Base-by-base conservation (phyloP, 2,888 invertebrate species). In the Odontothrips loti region DNA sequence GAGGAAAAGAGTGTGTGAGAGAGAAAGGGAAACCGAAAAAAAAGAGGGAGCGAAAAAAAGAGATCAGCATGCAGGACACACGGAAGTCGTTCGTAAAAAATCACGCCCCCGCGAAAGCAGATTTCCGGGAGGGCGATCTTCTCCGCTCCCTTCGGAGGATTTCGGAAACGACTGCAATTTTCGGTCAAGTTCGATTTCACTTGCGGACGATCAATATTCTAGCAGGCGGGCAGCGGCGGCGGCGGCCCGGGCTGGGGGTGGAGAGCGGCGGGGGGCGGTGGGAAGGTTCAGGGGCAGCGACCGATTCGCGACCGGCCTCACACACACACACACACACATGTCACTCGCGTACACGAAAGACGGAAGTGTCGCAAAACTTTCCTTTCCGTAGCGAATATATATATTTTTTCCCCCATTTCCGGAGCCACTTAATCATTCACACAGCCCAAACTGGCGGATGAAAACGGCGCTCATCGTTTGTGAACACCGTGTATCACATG, bases 41-140 rank as follows among this genome's bases (percentile, higher is more conserved):
- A 58, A 68, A 68, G 63, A 68, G 23, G 68, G 68, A 11, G 23
- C 9, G n/a, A 68, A 68, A 68, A 68, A 68, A 68, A 6, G 68
- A 68, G 68, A 68, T 68, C 68, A 68, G 68, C 68, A 68, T 68
- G 68, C 68, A 68, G 68, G 68, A 68, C 68, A 68, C 68, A 68
- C 68, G 68, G 68, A 68, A 68, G 68, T 68, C 68, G 68, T 68
- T 68, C 23, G 68, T 68, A 68, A 68, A 68, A 68, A 68, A 68
- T 68, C 68, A 68, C 68, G 63, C 63, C 63, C 63, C n/a, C 63
- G 68, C 68, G 68, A 68, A 68, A 68, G 68, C 68, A 68, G 68
- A 68, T 68, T 68, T 68, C 68, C 68, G n/a, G 51, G 68, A 23
- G 68, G 68, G 68, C 68, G 68, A 68, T 68, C 12, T 51, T n/a